Evolutionary conservation across 2,888 invertebrate genomes (phyloP).

Genomic region (Horisme vitalbata): DNA sequence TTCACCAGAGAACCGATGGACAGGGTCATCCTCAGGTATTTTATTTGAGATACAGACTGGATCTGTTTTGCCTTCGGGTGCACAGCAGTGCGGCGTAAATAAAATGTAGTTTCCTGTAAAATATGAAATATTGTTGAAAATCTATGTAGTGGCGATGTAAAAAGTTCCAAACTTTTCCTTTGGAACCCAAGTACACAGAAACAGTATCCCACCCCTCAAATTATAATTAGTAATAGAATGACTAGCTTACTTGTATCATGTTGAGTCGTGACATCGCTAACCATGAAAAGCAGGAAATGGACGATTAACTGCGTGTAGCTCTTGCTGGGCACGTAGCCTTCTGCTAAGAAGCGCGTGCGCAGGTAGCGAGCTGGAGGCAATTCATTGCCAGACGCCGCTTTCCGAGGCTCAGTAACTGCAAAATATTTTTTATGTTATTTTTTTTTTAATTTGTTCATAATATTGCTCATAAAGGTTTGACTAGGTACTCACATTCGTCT

Average conservation of each 20-base stretch:
- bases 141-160: too few relatives aligned
- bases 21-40: slow-evolving; percentile 51
- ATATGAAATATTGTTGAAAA: too few relatives aligned
- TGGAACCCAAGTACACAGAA: too few relatives aligned
- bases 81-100: slow-evolving; percentile 52
- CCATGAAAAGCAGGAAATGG: slow-evolving; percentile 40
- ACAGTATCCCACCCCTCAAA: too few relatives aligned
- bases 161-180: too few relatives aligned
- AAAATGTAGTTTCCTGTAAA: slow-evolving; percentile 47
- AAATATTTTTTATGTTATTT: too few relatives aligned
- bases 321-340: slow-evolving; percentile 45
- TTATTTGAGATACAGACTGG: slow-evolving; percentile 43
- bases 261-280: slow-evolving; percentile 44
- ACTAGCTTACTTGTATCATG: slow-evolving; percentile 52
- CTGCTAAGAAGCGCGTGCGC: slow-evolving; percentile 45
- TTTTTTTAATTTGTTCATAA: too few relatives aligned
- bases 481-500: too few relatives aligned
- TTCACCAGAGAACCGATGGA: slow-evolving; percentile 49
- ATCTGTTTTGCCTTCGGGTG: slow-evolving; percentile 42
- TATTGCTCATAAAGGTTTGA: too few relatives aligned
- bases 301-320: slow-evolving; percentile 44
- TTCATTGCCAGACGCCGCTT: slow-evolving; percentile 41
- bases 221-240: too few relatives aligned
- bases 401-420: slow-evolving; percentile 42
- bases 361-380: slow-evolving; percentile 42